Conservation (phyloP, 2,113 vertebrate species). For the Strix uralensis region DNA sequence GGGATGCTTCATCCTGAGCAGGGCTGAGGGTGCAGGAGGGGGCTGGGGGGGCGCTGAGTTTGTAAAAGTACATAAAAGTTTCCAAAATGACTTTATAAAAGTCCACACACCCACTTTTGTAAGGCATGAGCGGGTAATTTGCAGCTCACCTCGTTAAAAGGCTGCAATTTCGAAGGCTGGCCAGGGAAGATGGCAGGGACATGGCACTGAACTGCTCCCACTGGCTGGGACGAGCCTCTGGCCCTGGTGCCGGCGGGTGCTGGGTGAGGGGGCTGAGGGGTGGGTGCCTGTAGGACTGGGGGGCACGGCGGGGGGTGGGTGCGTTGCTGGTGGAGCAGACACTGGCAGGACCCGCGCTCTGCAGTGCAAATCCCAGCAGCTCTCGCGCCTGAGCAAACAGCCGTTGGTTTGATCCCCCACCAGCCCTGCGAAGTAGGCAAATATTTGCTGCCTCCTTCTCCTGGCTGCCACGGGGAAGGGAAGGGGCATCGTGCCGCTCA, state of each 20-base stretch:
- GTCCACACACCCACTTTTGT: too few relatives aligned
- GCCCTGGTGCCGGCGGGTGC: rapidly evolving
- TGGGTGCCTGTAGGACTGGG: rapidly evolving
- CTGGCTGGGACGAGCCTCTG: too few relatives aligned
- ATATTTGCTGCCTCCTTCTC: neutral
- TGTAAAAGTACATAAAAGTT: too few relatives aligned
- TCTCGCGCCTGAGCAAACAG: neutral
- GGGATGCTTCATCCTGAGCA: neutral
- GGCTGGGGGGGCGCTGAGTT: too few relatives aligned
- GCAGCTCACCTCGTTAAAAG: neutral
- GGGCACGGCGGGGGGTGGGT: rapidly evolving
- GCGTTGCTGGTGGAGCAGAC: rapidly evolving
- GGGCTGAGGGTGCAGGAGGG: neutral
- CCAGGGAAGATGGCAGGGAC: neutral
- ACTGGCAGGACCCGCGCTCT: neutral
- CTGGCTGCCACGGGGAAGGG: neutral
- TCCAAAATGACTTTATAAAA: too few relatives aligned
- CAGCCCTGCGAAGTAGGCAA: neutral
- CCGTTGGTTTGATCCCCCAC: neutral
- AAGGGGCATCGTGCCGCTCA: rapidly evolving
- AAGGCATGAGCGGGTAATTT: neutral
- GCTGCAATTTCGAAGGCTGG: neutral
- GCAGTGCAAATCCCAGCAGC: neutral
- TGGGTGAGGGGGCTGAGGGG: neutral
- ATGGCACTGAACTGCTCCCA: neutral